A percentile compares a stretch with the other conserved stretches of the same genome.
These are phyloP conservation scores for Geodia barretti DNA, from an alignment of 37 sponge, comb jelly and placozoan genomes.

Conservation along the genomic window DNA sequence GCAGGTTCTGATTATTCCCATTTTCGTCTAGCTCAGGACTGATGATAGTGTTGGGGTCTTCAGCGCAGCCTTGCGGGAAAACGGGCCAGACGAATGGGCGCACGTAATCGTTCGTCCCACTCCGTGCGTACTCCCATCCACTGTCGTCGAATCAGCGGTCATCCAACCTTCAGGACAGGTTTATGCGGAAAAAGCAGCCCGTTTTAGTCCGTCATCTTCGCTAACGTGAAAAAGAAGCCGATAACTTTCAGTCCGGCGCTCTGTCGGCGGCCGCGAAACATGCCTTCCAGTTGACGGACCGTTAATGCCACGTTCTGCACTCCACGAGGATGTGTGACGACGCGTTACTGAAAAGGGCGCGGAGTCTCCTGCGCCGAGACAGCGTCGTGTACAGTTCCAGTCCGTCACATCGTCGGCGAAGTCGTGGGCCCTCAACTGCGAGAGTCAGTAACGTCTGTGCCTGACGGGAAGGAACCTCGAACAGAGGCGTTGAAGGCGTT, in stretches of 20 bases:
- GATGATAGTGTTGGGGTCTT: conserved; percentile 8
- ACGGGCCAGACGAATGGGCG: conserved; percentile 13
- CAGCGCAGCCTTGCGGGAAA: conserved; percentile 29
- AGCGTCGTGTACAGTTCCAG: conserved; percentile 1
- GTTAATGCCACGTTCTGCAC: conserved; percentile 27
- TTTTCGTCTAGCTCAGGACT: conserved; percentile 27
- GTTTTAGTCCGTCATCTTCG: neutral
- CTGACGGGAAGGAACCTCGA: conserved; percentile 7
- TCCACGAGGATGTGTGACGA: conserved; percentile 26
- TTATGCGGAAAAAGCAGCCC: neutral
- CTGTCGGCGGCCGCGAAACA: conserved; percentile 26
- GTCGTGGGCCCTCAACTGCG: conserved; percentile 35
- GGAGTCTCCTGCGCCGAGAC: conserved; percentile 9
- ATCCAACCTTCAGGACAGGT: conserved; percentile 30
- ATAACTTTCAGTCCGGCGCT: conserved; percentile 20
- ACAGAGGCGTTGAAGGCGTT: conserved; percentile 47
- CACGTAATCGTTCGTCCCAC: conserved; percentile 1
- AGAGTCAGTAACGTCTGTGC: conserved; percentile 26
- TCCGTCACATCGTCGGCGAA: conserved; percentile 24
- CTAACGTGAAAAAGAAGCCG: neutral
- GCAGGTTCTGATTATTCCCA: neutral
- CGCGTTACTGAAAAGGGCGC: conserved; percentile 49
- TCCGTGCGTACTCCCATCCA: conserved; percentile 46
- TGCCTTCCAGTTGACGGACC: conserved; percentile 48
- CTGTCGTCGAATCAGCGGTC: conserved; percentile 39